Conservation (phyloP, 2,113 vertebrate species). For the Labeo rohita region DNA sequence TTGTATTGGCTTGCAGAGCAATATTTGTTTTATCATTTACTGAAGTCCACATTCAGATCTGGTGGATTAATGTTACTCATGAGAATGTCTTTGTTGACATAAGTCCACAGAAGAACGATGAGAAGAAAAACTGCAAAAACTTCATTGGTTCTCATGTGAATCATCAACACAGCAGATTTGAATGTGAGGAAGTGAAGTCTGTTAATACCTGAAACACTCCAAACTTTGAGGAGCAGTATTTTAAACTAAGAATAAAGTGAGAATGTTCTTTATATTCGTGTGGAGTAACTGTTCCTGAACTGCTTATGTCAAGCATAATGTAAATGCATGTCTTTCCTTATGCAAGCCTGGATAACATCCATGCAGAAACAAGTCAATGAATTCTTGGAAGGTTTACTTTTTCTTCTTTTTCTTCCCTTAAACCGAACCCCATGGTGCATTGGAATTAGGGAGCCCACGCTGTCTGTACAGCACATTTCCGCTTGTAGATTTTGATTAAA, state of each 20-base stretch:
- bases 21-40: not conserved
- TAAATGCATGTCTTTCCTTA: not conserved
- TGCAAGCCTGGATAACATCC: slow-evolving; percentile 15
- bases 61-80: not conserved
- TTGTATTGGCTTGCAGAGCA: not conserved
- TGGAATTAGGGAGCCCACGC: slow-evolving; percentile 48
- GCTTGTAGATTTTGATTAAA: slow-evolving; percentile 58
- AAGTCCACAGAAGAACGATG: not conserved
- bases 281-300: not conserved
- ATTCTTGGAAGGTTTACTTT: slow-evolving; percentile 35
- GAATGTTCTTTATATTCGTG: not conserved
- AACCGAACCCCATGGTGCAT: slow-evolving; percentile 50
- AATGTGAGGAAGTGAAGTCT: not conserved
- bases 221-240: not conserved
- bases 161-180: not conserved
- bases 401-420: slow-evolving; percentile 22
- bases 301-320: not conserved
- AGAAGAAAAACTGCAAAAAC: not conserved
- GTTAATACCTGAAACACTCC: not conserved
- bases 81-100: not conserved
- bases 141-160: not conserved
- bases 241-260: not conserved
- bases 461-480: slow-evolving; percentile 43
- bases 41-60: not conserved
- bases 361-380: slow-evolving; percentile 8